Base-by-base conservation (phyloP, 2,797 vertebrate genomes). In the Sardinella longiceps region DNA sequence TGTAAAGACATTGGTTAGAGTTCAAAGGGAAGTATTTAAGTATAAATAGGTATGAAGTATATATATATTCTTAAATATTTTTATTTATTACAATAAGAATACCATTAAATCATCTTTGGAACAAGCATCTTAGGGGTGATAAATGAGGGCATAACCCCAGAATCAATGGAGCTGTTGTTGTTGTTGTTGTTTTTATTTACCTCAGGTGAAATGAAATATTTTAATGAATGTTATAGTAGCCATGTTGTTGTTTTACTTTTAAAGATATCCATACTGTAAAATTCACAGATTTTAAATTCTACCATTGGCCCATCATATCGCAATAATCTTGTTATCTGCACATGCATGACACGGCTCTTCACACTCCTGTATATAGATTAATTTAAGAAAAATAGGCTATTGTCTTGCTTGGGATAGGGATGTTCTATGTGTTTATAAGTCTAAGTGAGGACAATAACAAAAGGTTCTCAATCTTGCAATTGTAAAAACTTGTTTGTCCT, bases 131-230 rank as follows among this genome's bases (percentile, higher is more conserved):
- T n/a, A n/a, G n/a, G n/a, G n/a, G n/a, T n/a, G n/a, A n/a, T n/a
- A 43, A 77, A 77, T 77, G 0, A 18, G 33, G 37, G 39, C 37
- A 12, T 20, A 74, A 77, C 70, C 33, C 70, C 70, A 6, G 20
- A 77, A 77, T 77, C 70, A 39, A 14, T 77, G 70, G 33, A 77
- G 43, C 46, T 6, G 23, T 18, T 77, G 18, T 60, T 60, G 56
- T 77, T 77, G 70, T 77, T 39, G 70, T 77, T 77, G 70, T 77
- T 77, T 39, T 77, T 37, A 77, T 77, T 77, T 77, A 77, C 70
- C 70, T 77, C 70, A 77, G 70, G 70, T 77, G 37, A 77, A 77
- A 77, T 39, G 20, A 43, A 77, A 77, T 77, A 39, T 77, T 43
- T 77, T 77, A 77, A 77, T 43, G 70, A 77, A 77, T 77, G 70